Base-by-base conservation (phyloP, 2,113 vertebrate genomes). In the Xerus inauris region DNA sequence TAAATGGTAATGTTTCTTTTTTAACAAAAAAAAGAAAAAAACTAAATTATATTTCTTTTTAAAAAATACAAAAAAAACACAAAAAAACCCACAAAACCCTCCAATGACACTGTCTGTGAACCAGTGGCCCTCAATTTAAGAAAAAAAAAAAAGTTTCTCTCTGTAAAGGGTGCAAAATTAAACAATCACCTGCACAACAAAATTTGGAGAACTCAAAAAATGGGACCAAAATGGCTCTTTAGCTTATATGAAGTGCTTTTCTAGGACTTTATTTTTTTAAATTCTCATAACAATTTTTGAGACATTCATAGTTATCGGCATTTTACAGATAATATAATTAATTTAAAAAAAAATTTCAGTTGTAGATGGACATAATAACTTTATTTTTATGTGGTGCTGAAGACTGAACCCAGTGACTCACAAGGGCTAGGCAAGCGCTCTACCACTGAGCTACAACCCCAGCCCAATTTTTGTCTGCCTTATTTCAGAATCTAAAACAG, bases 321-420 rank as follows among this genome's bases (percentile, higher is more conserved):
- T 71, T 92, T 96, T 88, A 83, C 26, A 85, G 14, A 38, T 71
- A 67, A 92, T 51, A 38, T 71, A 67, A 92, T 51, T 57, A 89
- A 73, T 64, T 64, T 84, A 69, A 57, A 57, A 57, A 57, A 8
- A 22, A 57, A 22, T 22, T 57, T 24, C 13, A 57, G 20, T 57
- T 57, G 6, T 57, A 22, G 20, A 22, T 57, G 54, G 54, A 57
- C 54, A 57, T 57, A 57, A 57, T 57, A 57, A 57, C 54, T 17
- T 57, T 57, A 57, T 57, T 8, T 57, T 57, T 57, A 19, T 57
- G 54, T 57, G 17, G 6, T 57, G 20, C 54, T 57, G 54, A 57
- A 6, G 7, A 57, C 3, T 57, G 20, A 57, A 57, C 54, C 54
- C 20, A 57, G 54, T 57, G 20, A 19, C 20, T 57, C 54, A 57